Evolutionary conservation across 2,797 vertebrate species (phyloP).

Genomic region (Sebastes itinus): DNA sequence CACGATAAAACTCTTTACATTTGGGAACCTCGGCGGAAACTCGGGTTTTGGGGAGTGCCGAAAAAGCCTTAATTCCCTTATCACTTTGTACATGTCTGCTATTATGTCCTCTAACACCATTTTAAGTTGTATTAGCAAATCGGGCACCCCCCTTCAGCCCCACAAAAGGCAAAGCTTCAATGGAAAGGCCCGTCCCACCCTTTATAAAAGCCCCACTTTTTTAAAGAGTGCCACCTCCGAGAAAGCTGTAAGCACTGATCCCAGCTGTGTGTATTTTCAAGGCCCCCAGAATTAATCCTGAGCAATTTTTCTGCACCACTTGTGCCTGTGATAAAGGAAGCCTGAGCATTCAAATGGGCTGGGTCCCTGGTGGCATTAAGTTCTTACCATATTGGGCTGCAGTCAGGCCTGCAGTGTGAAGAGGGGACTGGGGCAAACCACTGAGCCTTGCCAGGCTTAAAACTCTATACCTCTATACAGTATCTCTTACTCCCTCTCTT

Average conservation of each 20-base stretch:
- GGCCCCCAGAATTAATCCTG: constrained; percentile 81
- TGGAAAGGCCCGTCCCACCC: constrained; percentile 64
- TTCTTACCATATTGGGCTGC: constrained; percentile 76
- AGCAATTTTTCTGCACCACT: constrained; percentile 83
- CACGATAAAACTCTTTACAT: constrained; percentile 56
- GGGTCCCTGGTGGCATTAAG: constrained; percentile 79
- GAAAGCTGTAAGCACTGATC: constrained; percentile 78
- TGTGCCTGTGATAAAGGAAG: constrained; percentile 82
- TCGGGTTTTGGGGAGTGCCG: constrained; percentile 46
- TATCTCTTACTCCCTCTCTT: constrained; percentile 28
- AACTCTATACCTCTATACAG: constrained; percentile 32
- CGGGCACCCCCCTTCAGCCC: constrained; percentile 46
- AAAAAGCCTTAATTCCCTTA: constrained; percentile 76
- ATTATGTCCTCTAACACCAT: constrained; percentile 78
- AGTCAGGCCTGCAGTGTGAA: constrained; percentile 75
- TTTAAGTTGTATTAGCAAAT: constrained; percentile 77
- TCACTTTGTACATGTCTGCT: constrained; percentile 77
- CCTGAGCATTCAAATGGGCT: constrained; percentile 77
- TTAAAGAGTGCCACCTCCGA: constrained; percentile 67
- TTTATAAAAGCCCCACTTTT: constrained; percentile 72
- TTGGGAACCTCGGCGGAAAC: constrained; percentile 40
- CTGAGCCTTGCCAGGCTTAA: constrained; percentile 61
- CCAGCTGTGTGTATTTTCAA: constrained; percentile 73
- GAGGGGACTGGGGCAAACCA: constrained; percentile 50
- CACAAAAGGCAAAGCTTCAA: constrained; percentile 63